phyloP scores from a whole-genome alignment of 2,113 vertebrate genomes.

The Bufo gargarizans region DNA sequence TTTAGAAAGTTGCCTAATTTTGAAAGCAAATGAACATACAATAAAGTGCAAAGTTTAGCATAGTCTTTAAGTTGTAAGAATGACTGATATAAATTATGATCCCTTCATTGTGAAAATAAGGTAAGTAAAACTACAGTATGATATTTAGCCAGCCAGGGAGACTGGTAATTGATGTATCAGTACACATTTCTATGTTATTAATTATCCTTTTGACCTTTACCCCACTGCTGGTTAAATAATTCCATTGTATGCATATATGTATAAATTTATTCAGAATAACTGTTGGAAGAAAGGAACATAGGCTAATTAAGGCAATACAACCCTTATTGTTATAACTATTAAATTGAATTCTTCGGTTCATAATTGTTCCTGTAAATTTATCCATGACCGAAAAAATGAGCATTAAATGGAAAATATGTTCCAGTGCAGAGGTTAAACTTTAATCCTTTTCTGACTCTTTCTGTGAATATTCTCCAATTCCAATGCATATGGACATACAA shows the following conservation, averaged over 20 bases:
- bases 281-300: neutral
- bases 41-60: too few relatives aligned
- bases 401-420: neutral
- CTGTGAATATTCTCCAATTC: neutral
- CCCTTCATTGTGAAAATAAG: neutral
- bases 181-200: neutral
- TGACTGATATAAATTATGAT: neutral
- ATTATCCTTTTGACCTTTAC: constrained; percentile 12
- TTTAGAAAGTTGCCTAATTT: too few relatives aligned
- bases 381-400: neutral
- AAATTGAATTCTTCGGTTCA: neutral
- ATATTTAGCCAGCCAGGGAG: neutral
- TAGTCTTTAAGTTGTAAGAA: neutral
- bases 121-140: neutral
- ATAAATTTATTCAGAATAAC: neutral
- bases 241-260: neutral
- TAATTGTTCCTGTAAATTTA: neutral
- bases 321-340: neutral
- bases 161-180: neutral
- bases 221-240: neutral
- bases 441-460: neutral
- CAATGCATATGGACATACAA: neutral
- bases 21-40: too few relatives aligned
- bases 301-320: neutral
- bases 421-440: neutral